A percentile compares a stretch with the other conserved stretches of the same genome.
These are phyloP conservation scores for Meloidogyne exigua DNA, from an alignment of 1,140 invertebrate species.

Conservation along the genomic window DNA sequence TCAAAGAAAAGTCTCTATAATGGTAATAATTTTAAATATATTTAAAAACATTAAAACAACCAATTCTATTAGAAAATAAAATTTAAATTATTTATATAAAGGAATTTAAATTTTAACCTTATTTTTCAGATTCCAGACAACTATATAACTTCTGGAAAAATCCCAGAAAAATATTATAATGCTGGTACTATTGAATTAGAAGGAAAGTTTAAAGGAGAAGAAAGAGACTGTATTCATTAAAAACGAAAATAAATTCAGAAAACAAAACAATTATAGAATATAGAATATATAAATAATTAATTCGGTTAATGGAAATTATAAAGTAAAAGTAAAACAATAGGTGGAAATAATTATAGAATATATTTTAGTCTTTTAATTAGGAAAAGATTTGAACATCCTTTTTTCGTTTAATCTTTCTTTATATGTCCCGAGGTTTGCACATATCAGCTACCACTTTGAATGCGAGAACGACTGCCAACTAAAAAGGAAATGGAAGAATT, in stretches of 20 bases:
- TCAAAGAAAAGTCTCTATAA: constrained; percentile 47
- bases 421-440: no score
- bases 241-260: neutral
- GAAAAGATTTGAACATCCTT: neutral
- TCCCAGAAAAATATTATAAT: constrained; percentile 41
- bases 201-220: constrained; percentile 45
- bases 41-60: neutral
- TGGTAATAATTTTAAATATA: constrained; percentile 18
- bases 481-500: neutral
- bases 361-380: no score
- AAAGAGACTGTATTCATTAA: constrained; percentile 47
- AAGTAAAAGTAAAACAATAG: no score
- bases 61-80: no score
- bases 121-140: constrained; percentile 34
- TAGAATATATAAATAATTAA: no score
- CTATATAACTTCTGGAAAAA: constrained; percentile 33
- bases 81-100: no score
- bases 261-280: no score
- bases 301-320: no score
- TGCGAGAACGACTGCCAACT: neutral
- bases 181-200: constrained; percentile 40
- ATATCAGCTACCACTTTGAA: neutral
- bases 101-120: no score
- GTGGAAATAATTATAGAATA: no score
- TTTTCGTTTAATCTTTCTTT: no score